Evolutionary conservation across 1,140 invertebrate genomes (phyloP), one percentile per base, ranked within the genome.

Genomic region (Ditylenchus dipsaci): DNA sequence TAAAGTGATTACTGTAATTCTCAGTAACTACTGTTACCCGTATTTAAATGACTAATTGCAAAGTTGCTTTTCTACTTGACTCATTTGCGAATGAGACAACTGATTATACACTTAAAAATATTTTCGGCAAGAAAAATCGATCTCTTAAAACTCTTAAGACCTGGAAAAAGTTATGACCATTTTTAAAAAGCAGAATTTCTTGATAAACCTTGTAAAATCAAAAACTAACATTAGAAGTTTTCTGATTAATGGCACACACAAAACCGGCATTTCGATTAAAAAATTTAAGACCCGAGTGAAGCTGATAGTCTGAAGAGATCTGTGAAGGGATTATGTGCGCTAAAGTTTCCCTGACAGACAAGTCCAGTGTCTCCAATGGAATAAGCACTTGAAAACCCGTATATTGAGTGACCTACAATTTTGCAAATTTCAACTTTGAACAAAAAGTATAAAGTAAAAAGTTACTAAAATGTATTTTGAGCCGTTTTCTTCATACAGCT

Each of bases 321-420:
- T 53, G n/a, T 15, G 49, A 53, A 53, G 49, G 49, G 23, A 53
- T 26, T 7, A 53, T 27, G 26, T 61, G 59, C n/a, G 47, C 29
- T 45, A 75, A 29, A 19, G 45, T 69, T 63, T 69, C 68, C n/a
- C 68, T 71, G 21, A 74, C 21, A 1, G 68, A 72, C 23, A 21
- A 17, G 43, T 72, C 68, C 30, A n/a, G 1, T 7, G n/a, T 21
- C 29, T 69, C 71, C 19, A 69, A n/a, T 3, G 68, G 71, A 42
- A 69, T 33, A 1, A 69, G 21, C 67, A 72, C 11, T 49, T 69
- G 69, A 0, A 56, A 26, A 61, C 53, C 45, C 19, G 56, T 61
- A 1, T 26, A 42, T 21, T 30, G 33, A 29, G 69, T 72, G 26
- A 69, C 45, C 68, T 69, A n/a, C 19, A 72, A 63, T 72, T 8